Evolutionary conservation across 2,888 invertebrate species (phyloP).

Genomic region (Nephrotoma guestfalica): DNA sequence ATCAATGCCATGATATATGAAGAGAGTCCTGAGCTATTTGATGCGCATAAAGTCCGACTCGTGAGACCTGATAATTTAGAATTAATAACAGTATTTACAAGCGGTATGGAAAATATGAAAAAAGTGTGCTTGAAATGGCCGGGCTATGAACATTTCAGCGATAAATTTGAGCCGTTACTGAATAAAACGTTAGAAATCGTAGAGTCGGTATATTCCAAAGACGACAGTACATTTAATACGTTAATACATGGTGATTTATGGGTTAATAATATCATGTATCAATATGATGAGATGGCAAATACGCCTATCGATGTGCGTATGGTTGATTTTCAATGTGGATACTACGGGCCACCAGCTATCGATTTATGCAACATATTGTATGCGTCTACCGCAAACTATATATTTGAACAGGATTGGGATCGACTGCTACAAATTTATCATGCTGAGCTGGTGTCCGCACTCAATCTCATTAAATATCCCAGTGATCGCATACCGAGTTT

Average conservation of each 20-base stretch:
- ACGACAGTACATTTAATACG: neutral
- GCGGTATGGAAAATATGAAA: too few relatives aligned
- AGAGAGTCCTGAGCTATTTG: neutral
- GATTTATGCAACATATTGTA: neutral
- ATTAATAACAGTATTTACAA: too few relatives aligned
- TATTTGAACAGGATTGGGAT: neutral
- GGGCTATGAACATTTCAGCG: too few relatives aligned
- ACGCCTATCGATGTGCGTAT: conserved; percentile 20
- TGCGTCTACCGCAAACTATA: neutral
- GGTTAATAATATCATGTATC: conserved; percentile 30
- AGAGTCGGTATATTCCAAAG: neutral
- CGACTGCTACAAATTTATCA: neutral
- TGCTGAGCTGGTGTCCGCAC: neutral
- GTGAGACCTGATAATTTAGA: too few relatives aligned
- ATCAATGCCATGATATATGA: neutral
- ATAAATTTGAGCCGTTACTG: too few relatives aligned
- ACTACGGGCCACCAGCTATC: neutral
- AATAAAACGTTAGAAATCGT: too few relatives aligned
- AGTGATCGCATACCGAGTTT: neutral
- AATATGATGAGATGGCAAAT: conserved; percentile 19
- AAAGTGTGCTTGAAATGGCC: too few relatives aligned
- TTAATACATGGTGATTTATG: conserved; percentile 29
- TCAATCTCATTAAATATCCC: neutral
- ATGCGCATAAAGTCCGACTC: too few relatives aligned
- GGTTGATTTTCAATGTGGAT: neutral